A percentile compares a stretch with the other conserved stretches of the same genome.
Evolutionary conservation across 2,888 invertebrate genomes (phyloP).

Genomic region (Polyploca ridens): DNA sequence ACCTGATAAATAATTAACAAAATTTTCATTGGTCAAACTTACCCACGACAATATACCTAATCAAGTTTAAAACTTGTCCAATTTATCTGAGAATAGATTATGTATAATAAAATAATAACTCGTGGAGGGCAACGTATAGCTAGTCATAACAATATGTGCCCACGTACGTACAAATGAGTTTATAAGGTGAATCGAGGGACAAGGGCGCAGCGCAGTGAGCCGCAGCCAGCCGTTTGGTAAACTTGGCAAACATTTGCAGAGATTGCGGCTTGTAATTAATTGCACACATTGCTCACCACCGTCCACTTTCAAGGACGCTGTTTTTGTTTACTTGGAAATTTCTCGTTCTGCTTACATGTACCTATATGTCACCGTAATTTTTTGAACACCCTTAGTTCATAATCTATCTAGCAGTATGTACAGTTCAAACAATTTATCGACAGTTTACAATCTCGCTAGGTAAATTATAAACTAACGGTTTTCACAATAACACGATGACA

Average conservation of each 20-base stretch:
- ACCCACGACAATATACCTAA: neutral
- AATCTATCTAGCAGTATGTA: no score
- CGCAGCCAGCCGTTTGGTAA: slow-evolving; percentile 12
- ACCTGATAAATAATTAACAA: neutral
- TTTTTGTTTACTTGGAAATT: slow-evolving; percentile 11
- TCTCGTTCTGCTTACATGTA: neutral
- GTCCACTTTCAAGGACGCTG: slow-evolving; percentile 24
- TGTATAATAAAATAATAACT: neutral
- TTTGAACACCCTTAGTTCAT: no score
- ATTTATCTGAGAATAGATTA: neutral
- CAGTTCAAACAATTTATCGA: no score
- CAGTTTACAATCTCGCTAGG: no score
- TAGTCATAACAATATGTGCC: slow-evolving; percentile 1
- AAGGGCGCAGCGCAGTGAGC: slow-evolving; percentile 1
- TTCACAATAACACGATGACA: no score
- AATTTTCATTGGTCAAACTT: neutral
- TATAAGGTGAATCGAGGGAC: neutral
- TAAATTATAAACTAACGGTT: no score
- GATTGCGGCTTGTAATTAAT: slow-evolving; percentile 56
- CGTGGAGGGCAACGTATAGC: neutral
- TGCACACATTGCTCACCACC: slow-evolving; percentile 43
- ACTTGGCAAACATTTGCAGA: slow-evolving; percentile 45
- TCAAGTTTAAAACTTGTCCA: slow-evolving; percentile 3
- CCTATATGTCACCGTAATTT: no score
- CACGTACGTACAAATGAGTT: slow-evolving; percentile 1